Conservation (phyloP, 2,888 invertebrate species). For the Acanthosepion lycidas region DNA sequence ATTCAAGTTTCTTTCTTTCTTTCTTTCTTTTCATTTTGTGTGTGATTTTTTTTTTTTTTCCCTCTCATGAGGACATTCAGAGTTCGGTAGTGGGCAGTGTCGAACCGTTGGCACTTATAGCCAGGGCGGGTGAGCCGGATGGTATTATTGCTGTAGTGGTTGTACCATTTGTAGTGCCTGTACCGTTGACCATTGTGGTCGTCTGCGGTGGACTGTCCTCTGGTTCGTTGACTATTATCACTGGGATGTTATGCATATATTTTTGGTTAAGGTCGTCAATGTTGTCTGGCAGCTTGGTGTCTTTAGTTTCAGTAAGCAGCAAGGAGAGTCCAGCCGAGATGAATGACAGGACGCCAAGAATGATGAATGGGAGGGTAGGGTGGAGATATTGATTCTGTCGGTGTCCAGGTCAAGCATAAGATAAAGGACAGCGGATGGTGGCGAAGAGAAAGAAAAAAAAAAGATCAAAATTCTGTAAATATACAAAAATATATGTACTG, state of each 20-base stretch:
- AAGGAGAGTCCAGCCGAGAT: conserved; percentile 60
- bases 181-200: conserved; percentile 10
- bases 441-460: neutral
- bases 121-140: neutral
- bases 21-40: neutral
- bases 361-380: conserved; percentile 59
- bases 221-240: conserved; percentile 35
- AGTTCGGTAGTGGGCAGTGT: conserved; percentile 40
- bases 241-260: conserved; percentile 34
- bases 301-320: conserved; percentile 66
- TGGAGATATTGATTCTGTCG: conserved; percentile 56
- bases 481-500: too few species aligned
- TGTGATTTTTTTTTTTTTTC: neutral
- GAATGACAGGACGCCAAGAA: conserved; percentile 63
- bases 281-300: conserved; percentile 64
- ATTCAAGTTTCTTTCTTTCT: neutral
- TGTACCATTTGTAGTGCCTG: conserved; percentile 43
- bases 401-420: neutral
- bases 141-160: conserved; percentile 42
- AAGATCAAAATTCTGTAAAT: too few species aligned
- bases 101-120: conserved; percentile 8
- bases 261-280: conserved; percentile 61
- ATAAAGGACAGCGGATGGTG: neutral
- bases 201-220: conserved; percentile 10
- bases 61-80: neutral